Evolutionary conservation across 1,140 invertebrate species (phyloP).

Genomic region (Drosophila bocki): DNA sequence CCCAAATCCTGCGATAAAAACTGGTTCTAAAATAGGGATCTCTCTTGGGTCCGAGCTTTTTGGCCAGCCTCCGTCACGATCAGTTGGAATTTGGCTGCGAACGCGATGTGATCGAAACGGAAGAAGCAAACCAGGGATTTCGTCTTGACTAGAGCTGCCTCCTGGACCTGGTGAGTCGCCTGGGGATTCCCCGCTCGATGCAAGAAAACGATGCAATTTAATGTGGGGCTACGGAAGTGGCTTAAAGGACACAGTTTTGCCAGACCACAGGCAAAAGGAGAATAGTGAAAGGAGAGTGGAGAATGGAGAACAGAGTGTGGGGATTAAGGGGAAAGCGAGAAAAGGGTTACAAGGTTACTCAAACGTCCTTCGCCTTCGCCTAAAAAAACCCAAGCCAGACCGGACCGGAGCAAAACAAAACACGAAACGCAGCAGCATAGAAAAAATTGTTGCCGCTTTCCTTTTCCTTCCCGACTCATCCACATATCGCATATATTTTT

Average conservation of each 20-base stretch:
- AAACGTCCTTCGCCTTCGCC: slow-evolving; percentile 83
- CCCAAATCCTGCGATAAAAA: slow-evolving; percentile 47
- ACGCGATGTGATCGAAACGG: slow-evolving; percentile 64
- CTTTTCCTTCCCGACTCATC: slow-evolving; percentile 73
- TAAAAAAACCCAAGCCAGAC: slow-evolving; percentile 56
- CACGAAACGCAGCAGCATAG: slow-evolving; percentile 69
- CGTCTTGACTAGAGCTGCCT: neutral
- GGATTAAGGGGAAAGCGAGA: slow-evolving; percentile 25
- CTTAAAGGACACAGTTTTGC: slow-evolving; percentile 73
- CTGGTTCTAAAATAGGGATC: slow-evolving; percentile 44
- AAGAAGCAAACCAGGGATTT: slow-evolving; percentile 6
- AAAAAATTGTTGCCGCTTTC: slow-evolving; percentile 79
- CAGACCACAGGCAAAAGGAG: slow-evolving; percentile 45
- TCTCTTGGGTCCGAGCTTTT: slow-evolving; percentile 38
- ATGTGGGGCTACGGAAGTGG: slow-evolving; percentile 40
- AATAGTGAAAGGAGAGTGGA: slow-evolving; percentile 26
- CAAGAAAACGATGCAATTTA: slow-evolving; percentile 33
- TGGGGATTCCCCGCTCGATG: neutral
- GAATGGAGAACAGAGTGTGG: slow-evolving; percentile 1
- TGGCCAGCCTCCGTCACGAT: slow-evolving; percentile 34
- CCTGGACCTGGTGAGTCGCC: slow-evolving; percentile 18
- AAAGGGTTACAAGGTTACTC: slow-evolving; percentile 84
- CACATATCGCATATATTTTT: slow-evolving; percentile 64
- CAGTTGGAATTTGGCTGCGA: slow-evolving; percentile 69
- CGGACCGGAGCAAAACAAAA: slow-evolving; percentile 70